Evolutionary conservation across 2,797 vertebrate species (phyloP).

Genomic region (Synaphobranchus kaupii): DNA sequence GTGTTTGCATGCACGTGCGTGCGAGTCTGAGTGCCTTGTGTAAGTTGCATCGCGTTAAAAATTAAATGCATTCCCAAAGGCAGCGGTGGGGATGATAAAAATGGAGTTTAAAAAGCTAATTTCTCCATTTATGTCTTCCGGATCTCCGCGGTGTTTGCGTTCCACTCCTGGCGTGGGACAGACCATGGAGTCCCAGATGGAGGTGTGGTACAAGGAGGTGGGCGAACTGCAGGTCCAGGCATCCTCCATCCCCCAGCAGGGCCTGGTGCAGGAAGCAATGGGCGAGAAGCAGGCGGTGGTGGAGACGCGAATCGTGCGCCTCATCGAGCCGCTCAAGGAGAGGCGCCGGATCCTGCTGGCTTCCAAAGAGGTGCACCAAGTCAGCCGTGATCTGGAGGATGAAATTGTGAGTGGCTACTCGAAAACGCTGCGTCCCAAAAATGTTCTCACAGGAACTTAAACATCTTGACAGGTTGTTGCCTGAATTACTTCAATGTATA

Average conservation of each 20-base stretch:
- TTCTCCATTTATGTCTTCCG: conserved; percentile 42
- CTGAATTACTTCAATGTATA: neutral
- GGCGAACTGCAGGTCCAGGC: conserved; percentile 85
- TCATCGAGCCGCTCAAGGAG: conserved; percentile 91
- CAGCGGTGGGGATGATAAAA: neutral
- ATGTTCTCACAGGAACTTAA: neutral
- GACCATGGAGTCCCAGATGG: conserved; percentile 91
- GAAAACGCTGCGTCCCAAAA: neutral
- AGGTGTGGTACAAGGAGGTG: conserved; percentile 88
- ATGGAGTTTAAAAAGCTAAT: neutral
- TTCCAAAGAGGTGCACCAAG: conserved; percentile 91
- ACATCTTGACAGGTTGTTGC: neutral
- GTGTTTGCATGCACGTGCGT: neutral
- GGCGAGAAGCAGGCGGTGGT: conserved; percentile 76
- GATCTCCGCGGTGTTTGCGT: neutral
- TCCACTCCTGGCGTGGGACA: conserved; percentile 50
- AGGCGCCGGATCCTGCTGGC: conserved; percentile 86
- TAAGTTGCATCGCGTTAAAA: neutral
- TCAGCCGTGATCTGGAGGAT: conserved; percentile 89
- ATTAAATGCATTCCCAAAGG: neutral
- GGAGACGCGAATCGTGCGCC: conserved; percentile 84
- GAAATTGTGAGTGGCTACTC: conserved; percentile 81
- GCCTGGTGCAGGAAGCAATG: conserved; percentile 73
- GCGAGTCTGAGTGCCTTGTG: neutral
- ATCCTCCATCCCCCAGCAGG: conserved; percentile 79